phyloP scores from a whole-genome alignment of 2,797 vertebrate species.

The Pipistrellus pipistrellus region DNA sequence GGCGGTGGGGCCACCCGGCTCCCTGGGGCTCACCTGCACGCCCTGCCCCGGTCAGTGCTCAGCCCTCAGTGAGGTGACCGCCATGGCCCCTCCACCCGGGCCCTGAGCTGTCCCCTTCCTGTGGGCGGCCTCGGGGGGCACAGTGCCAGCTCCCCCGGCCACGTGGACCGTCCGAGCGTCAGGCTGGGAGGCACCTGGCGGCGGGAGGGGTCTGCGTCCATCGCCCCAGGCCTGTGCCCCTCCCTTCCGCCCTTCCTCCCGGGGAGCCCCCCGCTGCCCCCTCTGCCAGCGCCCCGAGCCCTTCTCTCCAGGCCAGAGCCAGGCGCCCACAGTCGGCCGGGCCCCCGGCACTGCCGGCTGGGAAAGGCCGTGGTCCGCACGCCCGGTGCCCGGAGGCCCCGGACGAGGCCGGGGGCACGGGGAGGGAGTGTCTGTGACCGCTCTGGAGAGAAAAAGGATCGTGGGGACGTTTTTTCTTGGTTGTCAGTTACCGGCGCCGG shows the following conservation, averaged over 20 bases:
- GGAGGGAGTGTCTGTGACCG: background rate
- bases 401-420: background rate
- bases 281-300: no score
- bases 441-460: constrained; percentile 18
- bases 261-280: background rate
- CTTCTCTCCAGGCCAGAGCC: background rate
- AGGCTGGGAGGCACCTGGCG: background rate
- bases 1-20: background rate
- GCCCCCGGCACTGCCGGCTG: background rate
- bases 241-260: background rate
- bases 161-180: background rate
- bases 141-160: background rate
- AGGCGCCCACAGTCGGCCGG: background rate
- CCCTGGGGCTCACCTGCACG: background rate
- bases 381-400: rapidly evolving
- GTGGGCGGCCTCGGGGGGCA: background rate
- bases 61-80: background rate
- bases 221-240: background rate
- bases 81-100: background rate
- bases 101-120: background rate
- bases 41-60: background rate
- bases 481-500: background rate
- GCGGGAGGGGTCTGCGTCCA: background rate
- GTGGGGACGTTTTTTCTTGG: background rate
- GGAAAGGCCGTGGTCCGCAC: background rate